Conservation (phyloP, 2,797 vertebrate genomes). For the Falco biarmicus region DNA sequence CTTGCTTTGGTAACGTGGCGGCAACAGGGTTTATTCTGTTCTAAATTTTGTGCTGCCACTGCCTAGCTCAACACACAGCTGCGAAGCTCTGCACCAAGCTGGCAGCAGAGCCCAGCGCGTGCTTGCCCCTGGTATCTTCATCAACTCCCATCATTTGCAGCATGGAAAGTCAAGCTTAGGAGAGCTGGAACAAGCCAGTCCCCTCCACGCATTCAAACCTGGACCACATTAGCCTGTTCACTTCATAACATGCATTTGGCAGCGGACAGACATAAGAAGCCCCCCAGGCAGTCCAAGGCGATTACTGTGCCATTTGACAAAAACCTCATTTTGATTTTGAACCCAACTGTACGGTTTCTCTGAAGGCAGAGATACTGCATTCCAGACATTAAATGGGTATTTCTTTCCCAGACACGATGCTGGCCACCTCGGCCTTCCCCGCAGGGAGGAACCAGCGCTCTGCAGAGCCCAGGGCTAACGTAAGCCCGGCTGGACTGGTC, state of each 20-base stretch:
- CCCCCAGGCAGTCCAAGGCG: not conserved
- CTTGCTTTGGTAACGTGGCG: not conserved
- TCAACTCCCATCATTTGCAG: not conserved
- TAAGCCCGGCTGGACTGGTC: not conserved
- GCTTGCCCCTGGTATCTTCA: not conserved
- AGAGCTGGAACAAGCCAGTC: not conserved
- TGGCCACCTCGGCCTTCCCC: not conserved
- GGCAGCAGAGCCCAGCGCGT: fast-evolving
- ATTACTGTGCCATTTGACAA: not conserved
- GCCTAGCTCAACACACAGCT: not conserved
- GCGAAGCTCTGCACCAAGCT: not conserved
- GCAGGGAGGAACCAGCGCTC: fast-evolving
- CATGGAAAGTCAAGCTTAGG: not conserved
- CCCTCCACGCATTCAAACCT: not conserved
- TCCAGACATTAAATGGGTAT: not conserved
- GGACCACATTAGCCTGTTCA: not conserved
- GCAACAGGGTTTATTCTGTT: not conserved
- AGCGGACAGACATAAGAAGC: not conserved
- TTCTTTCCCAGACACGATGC: not conserved
- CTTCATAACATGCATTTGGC: fast-evolving
- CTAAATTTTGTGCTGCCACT: not conserved
- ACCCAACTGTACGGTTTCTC: not conserved
- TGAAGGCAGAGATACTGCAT: not conserved
- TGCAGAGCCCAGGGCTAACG: not conserved
- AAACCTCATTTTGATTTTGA: not conserved